phyloP scores from a whole-genome alignment of 2,797 vertebrate genomes.

The Leptatherina wallacei region DNA sequence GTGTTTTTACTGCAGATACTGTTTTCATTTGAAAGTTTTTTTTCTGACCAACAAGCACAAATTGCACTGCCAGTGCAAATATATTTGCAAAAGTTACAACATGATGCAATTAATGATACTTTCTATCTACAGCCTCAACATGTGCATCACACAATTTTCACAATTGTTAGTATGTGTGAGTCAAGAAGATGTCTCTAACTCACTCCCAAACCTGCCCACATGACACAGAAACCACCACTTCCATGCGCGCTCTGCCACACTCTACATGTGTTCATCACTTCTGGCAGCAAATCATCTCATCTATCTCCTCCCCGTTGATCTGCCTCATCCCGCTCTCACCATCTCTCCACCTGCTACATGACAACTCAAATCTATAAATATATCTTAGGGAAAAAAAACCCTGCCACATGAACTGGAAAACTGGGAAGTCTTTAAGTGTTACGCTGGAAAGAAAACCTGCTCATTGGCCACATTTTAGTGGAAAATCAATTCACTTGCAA shows the following conservation, averaged over 20 bases:
- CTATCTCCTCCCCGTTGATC: not conserved
- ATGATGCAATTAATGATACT: not conserved
- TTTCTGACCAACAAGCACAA: too few relatives aligned
- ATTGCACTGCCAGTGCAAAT: too few relatives aligned
- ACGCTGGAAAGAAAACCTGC: not conserved
- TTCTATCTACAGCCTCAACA: not conserved
- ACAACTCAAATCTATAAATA: not conserved
- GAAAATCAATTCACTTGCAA: not conserved
- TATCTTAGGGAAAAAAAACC: not conserved
- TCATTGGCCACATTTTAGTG: not conserved
- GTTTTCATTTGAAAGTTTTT: not conserved
- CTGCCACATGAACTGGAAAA: not conserved
- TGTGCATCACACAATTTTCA: not conserved
- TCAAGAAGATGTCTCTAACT: not conserved
- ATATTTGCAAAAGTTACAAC: not conserved
- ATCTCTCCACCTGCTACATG: not conserved
- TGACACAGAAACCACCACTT: not conserved
- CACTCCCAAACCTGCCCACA: not conserved
- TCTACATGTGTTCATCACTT: not conserved
- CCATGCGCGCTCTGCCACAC: not conserved
- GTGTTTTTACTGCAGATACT: not conserved
- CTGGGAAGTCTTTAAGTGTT: not conserved
- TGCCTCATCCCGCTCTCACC: not conserved
- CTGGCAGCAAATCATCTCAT: not conserved
- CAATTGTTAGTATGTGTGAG: not conserved